These are phyloP conservation scores for Drosophila yooni DNA, from an alignment of 2,888 invertebrate species.

Conservation along the genomic window DNA sequence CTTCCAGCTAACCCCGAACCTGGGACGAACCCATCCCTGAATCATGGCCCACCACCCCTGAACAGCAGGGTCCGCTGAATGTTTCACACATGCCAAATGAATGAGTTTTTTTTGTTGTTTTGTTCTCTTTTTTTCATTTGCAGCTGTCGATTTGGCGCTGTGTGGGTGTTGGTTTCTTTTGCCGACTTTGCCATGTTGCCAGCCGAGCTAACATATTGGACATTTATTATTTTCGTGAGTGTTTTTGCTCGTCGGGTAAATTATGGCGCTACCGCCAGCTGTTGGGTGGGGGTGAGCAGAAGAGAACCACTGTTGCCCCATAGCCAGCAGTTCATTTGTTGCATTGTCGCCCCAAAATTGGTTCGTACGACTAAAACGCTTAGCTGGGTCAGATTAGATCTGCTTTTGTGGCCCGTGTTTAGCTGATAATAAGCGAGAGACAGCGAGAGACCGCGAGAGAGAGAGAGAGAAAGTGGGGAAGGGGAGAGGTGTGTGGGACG, in stretches of 20 bases:
- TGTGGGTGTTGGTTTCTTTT: conserved; percentile 62
- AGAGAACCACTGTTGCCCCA: conserved; percentile 6
- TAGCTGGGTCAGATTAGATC: conserved; percentile 63
- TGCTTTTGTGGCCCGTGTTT: conserved; percentile 36
- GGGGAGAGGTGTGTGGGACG: conserved; percentile 18
- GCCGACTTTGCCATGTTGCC: conserved; percentile 62
- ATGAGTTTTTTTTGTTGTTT: conserved; percentile 53
- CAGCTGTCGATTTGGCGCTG: conserved; percentile 56
- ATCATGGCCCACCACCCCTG: conserved; percentile 17
- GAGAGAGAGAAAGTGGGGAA: background rate
- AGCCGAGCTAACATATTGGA: conserved; percentile 76
- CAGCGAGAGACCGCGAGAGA: background rate
- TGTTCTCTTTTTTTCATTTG: conserved; percentile 39
- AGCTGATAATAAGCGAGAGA: conserved; percentile 24
- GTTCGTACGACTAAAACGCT: conserved; percentile 49
- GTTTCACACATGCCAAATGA: conserved; percentile 78
- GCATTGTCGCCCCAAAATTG: conserved; percentile 65
- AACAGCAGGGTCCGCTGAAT: conserved; percentile 43
- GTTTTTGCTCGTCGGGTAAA: conserved; percentile 79
- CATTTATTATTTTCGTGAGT: conserved; percentile 81
- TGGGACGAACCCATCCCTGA: conserved; percentile 44
- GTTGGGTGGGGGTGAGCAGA: background rate
- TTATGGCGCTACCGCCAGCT: conserved; percentile 55
- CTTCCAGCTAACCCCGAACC: conserved; percentile 26
- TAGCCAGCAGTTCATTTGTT: conserved; percentile 54